Evolutionary conservation across 2,888 invertebrate genomes (phyloP).

Genomic region (Pristionchus mayeri): DNA sequence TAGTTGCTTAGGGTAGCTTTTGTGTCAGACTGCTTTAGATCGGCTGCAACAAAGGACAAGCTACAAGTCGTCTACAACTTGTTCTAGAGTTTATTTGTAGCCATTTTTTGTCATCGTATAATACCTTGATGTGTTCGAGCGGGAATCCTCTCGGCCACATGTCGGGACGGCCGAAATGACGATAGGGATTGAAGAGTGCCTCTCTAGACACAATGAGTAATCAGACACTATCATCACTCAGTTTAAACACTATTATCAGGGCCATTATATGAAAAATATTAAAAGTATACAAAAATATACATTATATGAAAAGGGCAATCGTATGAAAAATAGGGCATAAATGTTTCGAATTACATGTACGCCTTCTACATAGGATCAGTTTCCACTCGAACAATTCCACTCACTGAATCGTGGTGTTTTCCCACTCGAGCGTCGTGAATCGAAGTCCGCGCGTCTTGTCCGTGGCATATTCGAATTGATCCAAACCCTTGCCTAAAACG

Average conservation of each 20-base stretch:
- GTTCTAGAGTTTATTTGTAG: too few relatives aligned
- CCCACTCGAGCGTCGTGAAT: conserved; percentile 21
- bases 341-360: too few relatives aligned
- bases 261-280: background rate
- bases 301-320: too few relatives aligned
- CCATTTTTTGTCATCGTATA: too few relatives aligned
- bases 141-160: conserved; percentile 66
- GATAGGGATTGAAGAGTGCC: conserved; percentile 60
- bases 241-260: background rate
- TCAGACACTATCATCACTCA: background rate
- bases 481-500: conserved; percentile 54
- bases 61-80: too few relatives aligned
- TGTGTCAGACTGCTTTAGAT: too few relatives aligned
- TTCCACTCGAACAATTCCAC: too few relatives aligned
- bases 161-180: conserved; percentile 54
- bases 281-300: too few relatives aligned
- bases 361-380: too few relatives aligned
- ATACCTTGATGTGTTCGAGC: conserved; percentile 53
- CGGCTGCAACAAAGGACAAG: too few relatives aligned
- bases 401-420: background rate
- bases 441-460: conserved; percentile 52
- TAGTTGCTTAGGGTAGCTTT: too few relatives aligned
- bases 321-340: too few relatives aligned
- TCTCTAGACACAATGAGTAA: background rate
- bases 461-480: conserved; percentile 55